Percentiles rank a stretch among this genome's conserved stretches.
These are phyloP conservation scores for Rhinogobius similis DNA, from an alignment of 2,113 vertebrate species.

Conservation along the genomic window DNA sequence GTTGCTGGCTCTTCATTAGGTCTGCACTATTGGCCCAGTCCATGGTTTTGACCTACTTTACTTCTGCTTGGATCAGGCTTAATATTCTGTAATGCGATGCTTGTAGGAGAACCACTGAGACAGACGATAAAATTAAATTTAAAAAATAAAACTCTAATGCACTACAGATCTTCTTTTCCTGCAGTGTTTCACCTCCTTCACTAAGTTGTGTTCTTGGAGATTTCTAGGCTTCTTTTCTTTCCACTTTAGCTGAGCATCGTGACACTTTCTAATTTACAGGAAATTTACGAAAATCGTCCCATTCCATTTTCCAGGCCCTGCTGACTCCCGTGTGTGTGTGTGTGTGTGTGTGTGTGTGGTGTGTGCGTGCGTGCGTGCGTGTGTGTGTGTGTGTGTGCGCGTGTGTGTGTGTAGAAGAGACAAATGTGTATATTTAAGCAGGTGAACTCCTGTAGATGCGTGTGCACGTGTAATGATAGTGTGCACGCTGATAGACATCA, in stretches of 20 bases:
- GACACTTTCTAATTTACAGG: conserved; percentile 85
- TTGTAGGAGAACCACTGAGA: too few relatives aligned
- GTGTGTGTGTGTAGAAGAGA: conserved; percentile 18
- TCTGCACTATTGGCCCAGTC: too few relatives aligned
- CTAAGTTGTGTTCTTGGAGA: conserved; percentile 22
- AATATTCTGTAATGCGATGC: too few relatives aligned
- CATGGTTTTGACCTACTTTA: too few relatives aligned
- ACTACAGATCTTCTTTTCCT: too few relatives aligned
- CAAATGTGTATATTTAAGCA: conserved; percentile 47
- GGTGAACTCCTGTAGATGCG: conserved; percentile 29
- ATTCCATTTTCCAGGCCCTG: conserved; percentile 72
- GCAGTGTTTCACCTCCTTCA: conserved; percentile 29
- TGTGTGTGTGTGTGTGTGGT: too few relatives aligned
- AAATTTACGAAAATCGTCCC: conserved; percentile 85
- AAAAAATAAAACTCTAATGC: neutral
- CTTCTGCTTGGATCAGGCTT: too few relatives aligned
- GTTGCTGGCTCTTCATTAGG: too few relatives aligned
- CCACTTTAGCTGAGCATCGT: conserved; percentile 43
- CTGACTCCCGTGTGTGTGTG: conserved; percentile 24
- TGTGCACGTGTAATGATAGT: conserved; percentile 8
- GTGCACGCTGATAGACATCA: conserved; percentile 83
- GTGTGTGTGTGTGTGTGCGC: neutral
- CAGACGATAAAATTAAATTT: too few relatives aligned
- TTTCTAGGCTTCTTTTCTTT: conserved; percentile 32
- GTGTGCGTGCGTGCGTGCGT: neutral